phyloP scores from a whole-genome alignment of 2,113 vertebrate species.

The Chinchilla lanigera region DNA sequence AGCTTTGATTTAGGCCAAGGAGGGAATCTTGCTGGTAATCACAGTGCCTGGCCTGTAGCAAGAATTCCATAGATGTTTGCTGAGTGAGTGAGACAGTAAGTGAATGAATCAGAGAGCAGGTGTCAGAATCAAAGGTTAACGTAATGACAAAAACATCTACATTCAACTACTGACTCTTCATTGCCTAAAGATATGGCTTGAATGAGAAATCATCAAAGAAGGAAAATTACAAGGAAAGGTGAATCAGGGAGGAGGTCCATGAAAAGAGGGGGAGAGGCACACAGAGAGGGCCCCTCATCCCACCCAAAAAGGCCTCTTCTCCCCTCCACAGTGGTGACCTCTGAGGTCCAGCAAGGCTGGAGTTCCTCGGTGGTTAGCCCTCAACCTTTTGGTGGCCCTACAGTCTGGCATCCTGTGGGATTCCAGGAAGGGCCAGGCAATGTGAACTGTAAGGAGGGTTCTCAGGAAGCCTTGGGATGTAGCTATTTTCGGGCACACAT shows the following conservation, averaged over 20 bases:
- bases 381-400: background rate
- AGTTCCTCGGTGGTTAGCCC: background rate
- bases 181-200: background rate
- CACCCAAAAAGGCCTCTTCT: background rate
- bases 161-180: background rate
- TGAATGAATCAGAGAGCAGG: background rate
- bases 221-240: background rate
- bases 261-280: background rate
- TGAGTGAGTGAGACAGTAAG: background rate
- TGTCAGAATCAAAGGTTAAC: background rate
- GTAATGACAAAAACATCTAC: background rate
- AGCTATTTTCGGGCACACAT: background rate
- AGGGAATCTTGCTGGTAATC: background rate
- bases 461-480: background rate
- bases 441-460: background rate
- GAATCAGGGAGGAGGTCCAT: background rate
- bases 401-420: background rate
- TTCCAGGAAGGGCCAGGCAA: background rate
- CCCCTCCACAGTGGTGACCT: background rate
- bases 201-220: conserved; percentile 25
- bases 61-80: conserved; percentile 10
- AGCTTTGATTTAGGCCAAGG: background rate
- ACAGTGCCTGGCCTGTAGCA: background rate
- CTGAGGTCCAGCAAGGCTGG: background rate
- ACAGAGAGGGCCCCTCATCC: background rate